Base-by-base conservation (phyloP, 2,797 vertebrate genomes). In the Pseudopleuronectes americanus region DNA sequence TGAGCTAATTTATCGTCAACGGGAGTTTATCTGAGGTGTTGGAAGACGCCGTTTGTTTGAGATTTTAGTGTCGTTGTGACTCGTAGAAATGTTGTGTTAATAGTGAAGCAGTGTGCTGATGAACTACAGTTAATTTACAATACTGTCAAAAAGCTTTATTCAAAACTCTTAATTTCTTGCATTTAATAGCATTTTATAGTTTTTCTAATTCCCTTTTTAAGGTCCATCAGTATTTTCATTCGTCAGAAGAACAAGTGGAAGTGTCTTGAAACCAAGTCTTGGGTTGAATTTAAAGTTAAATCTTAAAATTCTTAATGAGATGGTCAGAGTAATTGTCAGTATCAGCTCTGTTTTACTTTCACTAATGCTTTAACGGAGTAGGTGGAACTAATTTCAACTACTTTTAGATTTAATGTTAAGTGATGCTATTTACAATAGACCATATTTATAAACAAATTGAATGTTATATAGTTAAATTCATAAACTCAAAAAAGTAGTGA, bases 21-120 rank as follows among this genome's bases (percentile, higher is more conserved):
- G 3, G 2, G 51, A 22, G 17, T 70, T 76, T 68, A 64, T 56
- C 43, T 55, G 23, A 4, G 1, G 26, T 48, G 43, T 57, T 10
- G 53, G 45, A 55, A 28, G 52, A 45, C 3, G 28, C 31, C n/a
- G 56, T 63, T 60, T 26, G 12, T 31, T 14, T 60, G 36, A 52
- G 22, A 21, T 38, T 71, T 81, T 57, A 45, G 26, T 56, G 23
- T 43, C 57, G 45, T 61, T 82, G 83, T 51, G 78, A 78, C 53
- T 52, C 49, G 36, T 58, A 51, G 78, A 83, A 80, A 81, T 76
- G 6, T 41, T 4, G 49, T 51, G 19, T 57, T 65, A 59, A 12
- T 28, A 22, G 12, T 49, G 51, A 28, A 51, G 60, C 49, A 33
- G n/a, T 56, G 7, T 59, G 45, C 71, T 9, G 21, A 36, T 19